Conservation (phyloP, 2,113 vertebrate species). For the Ctenomys sociabilis region DNA sequence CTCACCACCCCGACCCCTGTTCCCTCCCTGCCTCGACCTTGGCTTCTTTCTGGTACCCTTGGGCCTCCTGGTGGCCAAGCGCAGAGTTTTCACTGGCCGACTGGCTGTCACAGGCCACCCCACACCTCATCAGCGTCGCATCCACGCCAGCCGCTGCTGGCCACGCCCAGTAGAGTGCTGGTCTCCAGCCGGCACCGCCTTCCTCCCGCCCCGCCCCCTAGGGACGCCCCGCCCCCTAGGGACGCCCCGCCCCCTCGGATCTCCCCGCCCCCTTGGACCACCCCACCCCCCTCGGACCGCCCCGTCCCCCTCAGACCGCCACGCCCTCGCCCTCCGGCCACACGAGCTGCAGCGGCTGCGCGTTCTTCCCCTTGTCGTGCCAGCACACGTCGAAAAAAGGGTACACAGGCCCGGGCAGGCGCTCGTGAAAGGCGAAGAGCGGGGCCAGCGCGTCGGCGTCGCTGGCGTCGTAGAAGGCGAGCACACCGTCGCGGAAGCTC, state of each 20-base stretch:
- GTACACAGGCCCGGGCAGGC: constrained; percentile 78
- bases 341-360: constrained; percentile 80
- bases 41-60: neutral
- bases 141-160: neutral
- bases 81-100: neutral
- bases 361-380: constrained; percentile 86
- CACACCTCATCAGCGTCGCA: neutral
- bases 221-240: no score
- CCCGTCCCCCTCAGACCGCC: constrained; percentile 67
- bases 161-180: neutral
- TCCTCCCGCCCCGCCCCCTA: neutral
- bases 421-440: constrained; percentile 89
- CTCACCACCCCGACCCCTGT: neutral
- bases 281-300: neutral
- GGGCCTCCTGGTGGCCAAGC: neutral
- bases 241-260: no score
- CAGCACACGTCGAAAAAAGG: constrained; percentile 86
- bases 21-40: neutral
- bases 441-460: constrained; percentile 88
- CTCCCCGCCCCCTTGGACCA: no score
- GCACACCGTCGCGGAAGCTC: constrained; percentile 88
- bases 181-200: neutral
- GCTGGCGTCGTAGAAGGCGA: constrained; percentile 89
- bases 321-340: neutral
- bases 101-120: neutral